Evolutionary conservation across 2,888 invertebrate genomes (phyloP).

Genomic region (Tetranychus truncatus): DNA sequence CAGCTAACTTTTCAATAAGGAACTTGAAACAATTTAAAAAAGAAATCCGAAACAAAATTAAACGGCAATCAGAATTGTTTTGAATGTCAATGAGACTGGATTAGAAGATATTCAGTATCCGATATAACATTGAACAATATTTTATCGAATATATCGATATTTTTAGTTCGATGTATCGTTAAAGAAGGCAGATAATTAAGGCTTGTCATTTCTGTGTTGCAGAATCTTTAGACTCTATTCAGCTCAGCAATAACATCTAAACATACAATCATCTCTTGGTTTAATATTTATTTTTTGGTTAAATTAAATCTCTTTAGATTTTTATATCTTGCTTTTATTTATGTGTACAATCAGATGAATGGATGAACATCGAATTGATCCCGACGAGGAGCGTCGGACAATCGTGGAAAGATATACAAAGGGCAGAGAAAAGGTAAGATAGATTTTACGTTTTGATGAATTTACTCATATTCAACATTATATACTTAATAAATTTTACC

Average conservation of each 20-base stretch:
- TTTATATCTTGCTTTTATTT: background rate
- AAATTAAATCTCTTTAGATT: background rate
- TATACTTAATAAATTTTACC: too few relatives aligned
- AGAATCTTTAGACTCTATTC: too few relatives aligned
- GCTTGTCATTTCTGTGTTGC: too few relatives aligned
- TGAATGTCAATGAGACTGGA: too few relatives aligned
- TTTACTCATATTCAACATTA: slow-evolving; percentile 13
- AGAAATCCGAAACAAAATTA: background rate
- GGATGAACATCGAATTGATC: slow-evolving; percentile 14
- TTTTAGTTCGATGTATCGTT: too few relatives aligned
- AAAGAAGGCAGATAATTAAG: too few relatives aligned
- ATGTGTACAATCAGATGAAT: slow-evolving; percentile 8
- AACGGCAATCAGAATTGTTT: too few relatives aligned
- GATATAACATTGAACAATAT: too few relatives aligned
- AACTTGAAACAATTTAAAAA: background rate
- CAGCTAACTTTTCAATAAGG: background rate
- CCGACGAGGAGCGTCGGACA: slow-evolving; percentile 19
- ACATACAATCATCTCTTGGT: background rate
- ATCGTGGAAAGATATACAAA: slow-evolving; percentile 19
- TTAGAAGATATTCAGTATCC: too few relatives aligned
- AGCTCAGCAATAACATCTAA: too few relatives aligned
- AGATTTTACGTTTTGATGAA: slow-evolving; percentile 26
- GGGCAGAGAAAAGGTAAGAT: slow-evolving; percentile 17
- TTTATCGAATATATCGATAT: too few relatives aligned
- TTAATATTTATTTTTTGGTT: background rate